Base-by-base conservation (phyloP, 2,888 invertebrate genomes). In the Lepidocyrtinus sp. region DNA sequence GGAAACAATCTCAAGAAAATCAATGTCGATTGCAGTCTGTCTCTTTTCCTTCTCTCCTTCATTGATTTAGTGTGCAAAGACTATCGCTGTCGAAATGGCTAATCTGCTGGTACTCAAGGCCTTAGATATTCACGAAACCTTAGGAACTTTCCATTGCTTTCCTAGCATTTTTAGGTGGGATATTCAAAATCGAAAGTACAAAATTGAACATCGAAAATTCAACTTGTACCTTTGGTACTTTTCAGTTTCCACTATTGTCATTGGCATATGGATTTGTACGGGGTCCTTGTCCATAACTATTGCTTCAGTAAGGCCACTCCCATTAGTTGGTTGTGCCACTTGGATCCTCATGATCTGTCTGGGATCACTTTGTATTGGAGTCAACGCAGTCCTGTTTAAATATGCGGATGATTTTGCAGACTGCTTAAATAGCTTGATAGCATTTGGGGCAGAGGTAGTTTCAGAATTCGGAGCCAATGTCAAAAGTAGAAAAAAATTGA, bases 11-110 rank as follows among this genome's bases (percentile, higher is more conserved):
- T n/a, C n/a, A n/a, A n/a, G n/a, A n/a, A n/a, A n/a, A n/a, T n/a
- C n/a, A n/a, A n/a, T n/a, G n/a, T n/a, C n/a, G n/a, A n/a, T n/a
- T n/a, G n/a, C n/a, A n/a, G n/a, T n/a, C n/a, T n/a, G n/a, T n/a
- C n/a, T n/a, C n/a, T n/a, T n/a, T n/a, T n/a, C n/a, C n/a, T n/a
- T n/a, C n/a, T n/a, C n/a, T n/a, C n/a, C n/a, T n/a, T n/a, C n/a
- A n/a, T n/a, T n/a, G n/a, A n/a, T n/a, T n/a, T n/a, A 36, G 36
- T 36, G 5, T 36, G 36, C 12, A 36, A 36, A 36, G 36, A 7
- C 36, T 12, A 36, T 36, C n/a, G n/a, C 36, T 12, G 12, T 36
- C n/a, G n/a, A 55, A 55, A 70, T 70, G 70, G 70, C 70, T 7
- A 70, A 70, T 9, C 19, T 15, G 21, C 55, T 25, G 25, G 55